Percentiles rank a stretch among this genome's conserved stretches.
phyloP scores from a whole-genome alignment of 2,888 invertebrate genomes.

The Drosophila borborema region DNA sequence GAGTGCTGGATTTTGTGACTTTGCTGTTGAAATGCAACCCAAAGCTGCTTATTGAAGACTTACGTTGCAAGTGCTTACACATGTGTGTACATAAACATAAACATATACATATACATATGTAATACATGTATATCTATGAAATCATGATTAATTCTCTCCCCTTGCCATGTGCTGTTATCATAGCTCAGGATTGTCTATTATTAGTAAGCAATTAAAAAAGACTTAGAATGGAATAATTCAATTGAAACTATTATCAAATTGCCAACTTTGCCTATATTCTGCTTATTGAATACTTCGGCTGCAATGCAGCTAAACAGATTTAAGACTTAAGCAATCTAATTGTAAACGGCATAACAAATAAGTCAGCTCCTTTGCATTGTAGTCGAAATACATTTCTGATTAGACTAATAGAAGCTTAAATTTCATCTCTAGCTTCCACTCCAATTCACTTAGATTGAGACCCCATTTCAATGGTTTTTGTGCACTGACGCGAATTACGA shows the following conservation, averaged over 20 bases:
- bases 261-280: background rate
- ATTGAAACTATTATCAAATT: background rate
- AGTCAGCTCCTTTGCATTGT: background rate
- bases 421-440: slow-evolving; percentile 10
- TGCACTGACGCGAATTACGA: slow-evolving; percentile 42
- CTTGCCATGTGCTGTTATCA: too few species aligned
- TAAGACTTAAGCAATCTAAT: background rate
- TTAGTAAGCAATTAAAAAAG: too few species aligned
- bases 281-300: background rate
- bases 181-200: too few species aligned
- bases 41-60: background rate
- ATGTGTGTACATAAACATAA: too few species aligned
- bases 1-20: background rate
- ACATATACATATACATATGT: too few species aligned
- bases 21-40: background rate
- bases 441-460: background rate
- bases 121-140: too few species aligned
- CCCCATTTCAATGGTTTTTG: slow-evolving; percentile 38
- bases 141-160: too few species aligned
- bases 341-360: background rate
- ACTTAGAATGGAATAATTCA: background rate
- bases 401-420: slow-evolving; percentile 37
- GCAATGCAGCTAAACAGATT: slow-evolving; percentile 2
- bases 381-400: slow-evolving; percentile 45
- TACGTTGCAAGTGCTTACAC: background rate